Percentiles rank a stretch among this genome's conserved stretches.
Conservation (phyloP, 2,113 vertebrate species). For the Ramphastos sulfuratus region DNA sequence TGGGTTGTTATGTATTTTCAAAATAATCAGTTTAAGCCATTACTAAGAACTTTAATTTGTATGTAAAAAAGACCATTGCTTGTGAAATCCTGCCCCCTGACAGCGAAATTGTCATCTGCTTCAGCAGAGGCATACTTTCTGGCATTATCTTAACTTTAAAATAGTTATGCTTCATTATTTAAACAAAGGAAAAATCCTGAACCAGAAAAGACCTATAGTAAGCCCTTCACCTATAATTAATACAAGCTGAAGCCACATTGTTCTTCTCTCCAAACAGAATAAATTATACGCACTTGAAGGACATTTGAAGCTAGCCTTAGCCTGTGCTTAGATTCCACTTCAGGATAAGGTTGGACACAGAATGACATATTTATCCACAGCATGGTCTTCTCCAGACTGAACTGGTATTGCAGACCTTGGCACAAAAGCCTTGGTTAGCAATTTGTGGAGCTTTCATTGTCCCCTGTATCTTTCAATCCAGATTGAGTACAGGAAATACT, state of each 20-base stretch:
- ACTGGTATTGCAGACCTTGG: not conserved
- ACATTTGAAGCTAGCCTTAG: not conserved
- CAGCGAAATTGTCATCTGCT: not conserved
- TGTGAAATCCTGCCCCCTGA: slow-evolving; percentile 17
- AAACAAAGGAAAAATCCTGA: not conserved
- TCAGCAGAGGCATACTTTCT: not conserved
- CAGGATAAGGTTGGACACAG: not conserved
- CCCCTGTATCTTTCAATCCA: not conserved
- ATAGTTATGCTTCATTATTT: not conserved
- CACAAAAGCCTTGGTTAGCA: not conserved
- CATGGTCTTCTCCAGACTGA: not conserved
- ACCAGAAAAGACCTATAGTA: not conserved
- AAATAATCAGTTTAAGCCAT: slow-evolving; percentile 27
- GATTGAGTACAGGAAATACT: not conserved
- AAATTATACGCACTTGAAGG: not conserved
- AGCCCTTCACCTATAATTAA: not conserved
- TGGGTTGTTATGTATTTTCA: slow-evolving; percentile 21
- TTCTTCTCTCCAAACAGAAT: not conserved
- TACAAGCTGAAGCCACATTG: not conserved
- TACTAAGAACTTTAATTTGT: slow-evolving; percentile 16
- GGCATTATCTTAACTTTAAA: not conserved
- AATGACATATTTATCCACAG: not conserved
- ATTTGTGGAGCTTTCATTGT: not conserved
- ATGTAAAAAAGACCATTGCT: not conserved
- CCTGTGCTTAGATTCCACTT: not conserved